phyloP scores from a whole-genome alignment of 2,888 invertebrate genomes.

The Trissolcus brochymenae region DNA sequence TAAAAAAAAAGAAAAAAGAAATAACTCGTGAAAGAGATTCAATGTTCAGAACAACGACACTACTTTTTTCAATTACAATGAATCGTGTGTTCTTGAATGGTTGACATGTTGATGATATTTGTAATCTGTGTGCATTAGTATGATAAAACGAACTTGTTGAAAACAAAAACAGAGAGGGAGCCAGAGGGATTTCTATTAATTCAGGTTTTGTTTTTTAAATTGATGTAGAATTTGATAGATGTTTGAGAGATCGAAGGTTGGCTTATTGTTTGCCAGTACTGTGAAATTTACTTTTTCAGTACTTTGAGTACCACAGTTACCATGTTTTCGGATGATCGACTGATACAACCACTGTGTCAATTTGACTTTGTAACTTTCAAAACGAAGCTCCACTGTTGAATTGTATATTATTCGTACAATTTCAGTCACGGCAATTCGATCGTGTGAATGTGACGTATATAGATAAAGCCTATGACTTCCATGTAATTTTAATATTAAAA shows the following conservation, averaged over 20 bases:
- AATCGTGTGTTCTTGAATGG: constrained; percentile 15
- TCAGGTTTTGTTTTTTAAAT: too few species aligned
- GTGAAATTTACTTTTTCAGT: constrained; percentile 8
- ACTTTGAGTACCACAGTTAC: constrained; percentile 15
- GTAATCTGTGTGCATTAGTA: constrained; percentile 2
- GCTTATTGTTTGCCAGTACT: not conserved
- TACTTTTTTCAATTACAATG: constrained; percentile 34
- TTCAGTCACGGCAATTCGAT: not conserved
- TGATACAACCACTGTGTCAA: not conserved
- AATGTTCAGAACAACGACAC: constrained; percentile 39
- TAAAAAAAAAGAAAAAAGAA: not conserved
- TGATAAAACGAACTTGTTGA: too few species aligned
- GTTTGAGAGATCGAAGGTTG: too few species aligned
- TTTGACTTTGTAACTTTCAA: not conserved
- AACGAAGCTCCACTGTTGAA: constrained; percentile 14
- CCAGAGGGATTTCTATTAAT: too few species aligned
- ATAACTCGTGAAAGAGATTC: constrained; percentile 30
- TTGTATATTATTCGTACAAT: constrained; percentile 7
- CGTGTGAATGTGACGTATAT: not conserved
- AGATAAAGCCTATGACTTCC: constrained; percentile 44
- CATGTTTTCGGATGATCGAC: constrained; percentile 14
- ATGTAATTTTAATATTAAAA: constrained; percentile 46
- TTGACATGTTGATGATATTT: not conserved
- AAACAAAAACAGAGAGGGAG: too few species aligned
- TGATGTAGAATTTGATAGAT: too few species aligned